phyloP scores from a whole-genome alignment of 1,140 invertebrate genomes.

The Bicyclus anynana region DNA sequence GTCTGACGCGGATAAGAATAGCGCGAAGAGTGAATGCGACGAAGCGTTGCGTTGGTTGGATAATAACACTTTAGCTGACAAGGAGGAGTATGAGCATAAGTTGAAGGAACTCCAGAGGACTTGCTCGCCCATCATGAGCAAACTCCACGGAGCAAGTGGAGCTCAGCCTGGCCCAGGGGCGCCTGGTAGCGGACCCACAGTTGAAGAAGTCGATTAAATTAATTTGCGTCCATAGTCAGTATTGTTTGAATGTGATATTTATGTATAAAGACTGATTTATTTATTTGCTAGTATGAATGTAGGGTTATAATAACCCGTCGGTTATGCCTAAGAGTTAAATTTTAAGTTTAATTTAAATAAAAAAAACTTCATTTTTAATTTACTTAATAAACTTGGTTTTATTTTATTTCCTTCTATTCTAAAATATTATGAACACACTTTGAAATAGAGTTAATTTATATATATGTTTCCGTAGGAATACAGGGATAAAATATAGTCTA shows the following conservation, averaged over 20 bases:
- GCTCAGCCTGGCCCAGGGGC: too few relatives aligned
- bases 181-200: conserved; percentile 29
- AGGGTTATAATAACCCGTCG: conserved; percentile 27
- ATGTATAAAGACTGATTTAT: conserved; percentile 42
- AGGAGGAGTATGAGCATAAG: conserved; percentile 89
- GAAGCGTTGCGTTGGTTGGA: conserved; percentile 79
- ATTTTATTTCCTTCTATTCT: too few relatives aligned
- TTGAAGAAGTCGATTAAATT: conserved; percentile 42
- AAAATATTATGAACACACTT: too few relatives aligned
- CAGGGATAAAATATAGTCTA: too few relatives aligned
- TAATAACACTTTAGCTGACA: conserved; percentile 84
- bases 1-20: conserved; percentile 79
- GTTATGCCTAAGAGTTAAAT: background rate
- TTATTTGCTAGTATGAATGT: conserved; percentile 12
- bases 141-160: conserved; percentile 80
- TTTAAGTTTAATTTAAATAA: background rate
- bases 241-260: conserved; percentile 27
- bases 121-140: conserved; percentile 86
- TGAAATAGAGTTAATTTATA: too few relatives aligned
- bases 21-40: conserved; percentile 78
- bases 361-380: background rate
- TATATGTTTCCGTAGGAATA: too few relatives aligned
- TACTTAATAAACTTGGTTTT: background rate
- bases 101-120: conserved; percentile 84
- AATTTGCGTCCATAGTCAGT: background rate